These are phyloP conservation scores for Seriola dumerili DNA, from an alignment of 2,113 vertebrate species.

Conservation along the genomic window DNA sequence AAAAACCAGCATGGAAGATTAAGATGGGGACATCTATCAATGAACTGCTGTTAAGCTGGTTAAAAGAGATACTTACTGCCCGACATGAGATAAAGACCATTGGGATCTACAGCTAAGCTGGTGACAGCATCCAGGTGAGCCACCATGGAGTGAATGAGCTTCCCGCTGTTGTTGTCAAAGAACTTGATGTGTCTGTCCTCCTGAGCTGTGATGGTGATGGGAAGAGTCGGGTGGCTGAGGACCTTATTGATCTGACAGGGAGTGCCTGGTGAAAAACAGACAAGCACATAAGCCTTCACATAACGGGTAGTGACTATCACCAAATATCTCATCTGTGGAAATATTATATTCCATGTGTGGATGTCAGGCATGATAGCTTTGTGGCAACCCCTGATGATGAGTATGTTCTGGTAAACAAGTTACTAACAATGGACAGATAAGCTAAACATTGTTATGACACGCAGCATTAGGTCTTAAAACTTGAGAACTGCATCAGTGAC, in stretches of 20 bases:
- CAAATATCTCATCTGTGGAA: not conserved
- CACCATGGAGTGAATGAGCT: constrained; percentile 98
- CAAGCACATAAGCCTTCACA: not conserved
- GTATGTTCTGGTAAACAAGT: not conserved
- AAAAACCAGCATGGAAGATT: not conserved
- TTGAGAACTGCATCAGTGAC: not conserved
- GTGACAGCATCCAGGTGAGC: constrained; percentile 99
- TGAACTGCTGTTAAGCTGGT: not conserved
- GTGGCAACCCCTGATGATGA: too few relatives aligned
- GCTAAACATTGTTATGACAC: not conserved
- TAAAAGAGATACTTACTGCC: constrained; percentile 91
- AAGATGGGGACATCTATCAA: not conserved
- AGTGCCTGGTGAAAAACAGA: constrained; percentile 74
- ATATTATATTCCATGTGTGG: not conserved
- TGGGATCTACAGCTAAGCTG: constrained; percentile 97
- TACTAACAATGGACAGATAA: not conserved
- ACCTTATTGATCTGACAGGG: constrained; percentile 97
- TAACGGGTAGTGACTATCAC: not conserved
- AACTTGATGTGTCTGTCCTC: constrained; percentile 98
- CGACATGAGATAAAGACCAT: constrained; percentile 99
- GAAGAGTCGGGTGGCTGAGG: constrained; percentile 98
- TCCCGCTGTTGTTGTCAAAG: constrained; percentile 98
- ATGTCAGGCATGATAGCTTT: not conserved
- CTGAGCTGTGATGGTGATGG: constrained; percentile 97
- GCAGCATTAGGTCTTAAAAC: too few relatives aligned